Percentiles rank a stretch among this genome's conserved stretches.
These are phyloP conservation scores for Leptopilina boulardi DNA, from an alignment of 1,140 invertebrate species.

Conservation along the genomic window DNA sequence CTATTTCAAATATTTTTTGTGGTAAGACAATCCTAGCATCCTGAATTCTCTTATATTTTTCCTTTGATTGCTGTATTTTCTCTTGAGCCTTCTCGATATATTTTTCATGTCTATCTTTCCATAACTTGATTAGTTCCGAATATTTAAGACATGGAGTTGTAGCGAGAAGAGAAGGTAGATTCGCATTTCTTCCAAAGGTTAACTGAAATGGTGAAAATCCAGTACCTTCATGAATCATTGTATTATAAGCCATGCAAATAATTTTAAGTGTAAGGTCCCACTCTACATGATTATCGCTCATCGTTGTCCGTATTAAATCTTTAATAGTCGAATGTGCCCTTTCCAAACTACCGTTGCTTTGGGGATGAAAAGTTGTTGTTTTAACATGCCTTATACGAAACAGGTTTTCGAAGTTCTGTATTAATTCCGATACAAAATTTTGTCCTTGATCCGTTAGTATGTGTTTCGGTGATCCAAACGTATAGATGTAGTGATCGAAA, in stretches of 20 bases:
- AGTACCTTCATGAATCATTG: too few relatives aligned
- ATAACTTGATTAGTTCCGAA: neutral
- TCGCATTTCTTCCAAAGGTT: too few relatives aligned
- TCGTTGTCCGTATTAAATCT: neutral
- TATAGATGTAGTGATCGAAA: too few relatives aligned
- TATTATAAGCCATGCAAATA: too few relatives aligned
- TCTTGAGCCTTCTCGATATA: neutral
- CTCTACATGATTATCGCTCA: too few relatives aligned
- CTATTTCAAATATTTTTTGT: neutral
- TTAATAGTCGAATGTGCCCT: neutral
- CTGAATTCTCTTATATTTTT: neutral
- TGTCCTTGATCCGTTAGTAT: too few relatives aligned
- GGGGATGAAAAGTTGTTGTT: neutral
- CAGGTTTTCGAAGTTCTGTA: too few relatives aligned
- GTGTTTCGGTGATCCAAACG: too few relatives aligned
- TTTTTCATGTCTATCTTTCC: neutral
- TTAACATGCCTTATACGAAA: neutral
- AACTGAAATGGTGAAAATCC: too few relatives aligned
- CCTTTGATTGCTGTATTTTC: neutral
- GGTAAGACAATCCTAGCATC: neutral
- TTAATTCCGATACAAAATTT: too few relatives aligned
- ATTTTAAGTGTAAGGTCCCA: too few relatives aligned
- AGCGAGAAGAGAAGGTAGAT: neutral
- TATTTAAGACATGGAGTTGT: neutral
- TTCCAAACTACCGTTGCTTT: neutral